phyloP scores from a whole-genome alignment of 2,113 vertebrate genomes.

The Lates calcarifer region DNA sequence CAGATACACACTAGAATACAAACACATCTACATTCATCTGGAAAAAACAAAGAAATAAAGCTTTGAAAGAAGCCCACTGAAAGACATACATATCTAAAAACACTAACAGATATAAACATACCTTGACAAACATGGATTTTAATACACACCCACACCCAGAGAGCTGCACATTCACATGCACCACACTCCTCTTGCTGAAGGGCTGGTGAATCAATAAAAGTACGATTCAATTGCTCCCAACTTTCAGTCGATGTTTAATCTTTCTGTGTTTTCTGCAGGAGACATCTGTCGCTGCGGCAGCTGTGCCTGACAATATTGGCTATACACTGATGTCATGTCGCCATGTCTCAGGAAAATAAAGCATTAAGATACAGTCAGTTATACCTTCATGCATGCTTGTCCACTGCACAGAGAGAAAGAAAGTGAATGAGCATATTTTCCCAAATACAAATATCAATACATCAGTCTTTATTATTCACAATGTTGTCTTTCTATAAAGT shows the following conservation, averaged over 20 bases:
- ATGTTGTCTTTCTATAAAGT: too few relatives aligned
- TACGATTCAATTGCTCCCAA: slow-evolving; percentile 13
- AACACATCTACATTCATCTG: background rate
- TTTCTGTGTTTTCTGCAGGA: slow-evolving; percentile 9
- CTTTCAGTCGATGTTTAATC: slow-evolving; percentile 30
- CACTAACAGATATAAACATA: background rate
- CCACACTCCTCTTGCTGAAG: background rate
- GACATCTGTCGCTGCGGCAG: background rate
- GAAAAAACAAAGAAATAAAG: background rate
- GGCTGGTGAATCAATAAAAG: slow-evolving; percentile 37
- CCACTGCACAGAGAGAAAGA: too few relatives aligned
- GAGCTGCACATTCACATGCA: slow-evolving; percentile 1
- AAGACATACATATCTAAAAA: background rate
- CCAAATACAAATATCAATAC: too few relatives aligned
- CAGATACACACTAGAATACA: background rate
- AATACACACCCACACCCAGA: background rate
- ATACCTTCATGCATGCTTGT: background rate
- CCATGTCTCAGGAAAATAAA: slow-evolving; percentile 2
- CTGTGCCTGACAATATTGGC: background rate
- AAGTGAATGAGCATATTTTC: too few relatives aligned
- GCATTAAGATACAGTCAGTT: background rate
- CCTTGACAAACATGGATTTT: background rate
- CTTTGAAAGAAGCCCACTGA: background rate
- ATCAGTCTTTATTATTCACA: too few relatives aligned
- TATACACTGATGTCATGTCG: background rate